Base-by-base conservation (phyloP, 2,797 vertebrate species). In the Cetoscarus ocellatus region DNA sequence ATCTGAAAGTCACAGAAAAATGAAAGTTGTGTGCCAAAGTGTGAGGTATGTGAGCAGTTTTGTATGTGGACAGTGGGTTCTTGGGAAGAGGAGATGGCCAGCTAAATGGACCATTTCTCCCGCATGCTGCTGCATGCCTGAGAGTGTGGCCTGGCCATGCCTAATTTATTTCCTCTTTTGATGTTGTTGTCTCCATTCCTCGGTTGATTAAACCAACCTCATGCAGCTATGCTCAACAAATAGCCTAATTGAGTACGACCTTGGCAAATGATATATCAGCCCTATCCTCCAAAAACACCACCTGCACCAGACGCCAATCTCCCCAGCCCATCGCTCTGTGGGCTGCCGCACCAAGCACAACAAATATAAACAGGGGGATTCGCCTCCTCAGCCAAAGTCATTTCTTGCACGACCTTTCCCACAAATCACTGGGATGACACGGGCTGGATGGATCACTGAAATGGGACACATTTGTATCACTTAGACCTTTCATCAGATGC, bases 181-280 rank as follows among this genome's bases (percentile, higher is more conserved):
- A 89, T 86, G 83, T 89, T 91, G 88, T 91, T 94, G 91, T 94
- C 89, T 93, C 90, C 89, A 90, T 92, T 92, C 91, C 85, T 89
- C 86, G 91, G 90, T 91, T 94, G 94, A 94, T 94, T 93, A 95
- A 93, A 89, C 93, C 91, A 93, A 93, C 90, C 91, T 86, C 90
- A 92, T 88, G 89, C 91, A 83, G 91, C 90, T 93, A 90, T 93
- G 92, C 92, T 94, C 92, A 93, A 94, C 92, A 94, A 94, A 94
- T 91, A 93, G 91, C 90, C 92, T 93, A 93, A 94, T 94, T 93
- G 92, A 92, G 92, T 91, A 89, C 88, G 93, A 93, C 93, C 94
- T 94, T 94, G 93, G 92, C 92, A 92, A 94, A 93, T 92, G 93
- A 94, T 93, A 93, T 87, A 93, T 93, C 91, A 92, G 90, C 86